Evolutionary conservation across 2,888 invertebrate species (phyloP).

Genomic region (Yponomeuta sedellus): DNA sequence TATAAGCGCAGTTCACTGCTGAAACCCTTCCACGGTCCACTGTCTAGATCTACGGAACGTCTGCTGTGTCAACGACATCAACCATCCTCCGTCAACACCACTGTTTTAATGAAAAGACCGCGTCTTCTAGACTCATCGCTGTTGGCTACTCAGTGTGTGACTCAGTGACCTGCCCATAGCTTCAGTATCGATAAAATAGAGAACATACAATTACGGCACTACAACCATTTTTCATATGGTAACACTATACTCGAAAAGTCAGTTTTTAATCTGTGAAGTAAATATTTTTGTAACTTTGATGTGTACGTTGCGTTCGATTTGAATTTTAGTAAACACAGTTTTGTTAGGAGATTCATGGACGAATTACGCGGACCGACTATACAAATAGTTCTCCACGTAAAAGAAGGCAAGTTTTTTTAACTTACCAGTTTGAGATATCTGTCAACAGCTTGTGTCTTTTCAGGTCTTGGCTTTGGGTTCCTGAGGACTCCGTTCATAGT

Average conservation of each 20-base stretch:
- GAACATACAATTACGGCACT: neutral
- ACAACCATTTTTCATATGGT: neutral
- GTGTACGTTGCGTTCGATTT: conserved; percentile 46
- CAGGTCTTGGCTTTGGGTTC: conserved; percentile 78
- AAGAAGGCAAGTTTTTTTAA: conserved; percentile 69
- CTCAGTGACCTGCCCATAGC: too few relatives aligned
- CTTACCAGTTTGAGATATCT: neutral
- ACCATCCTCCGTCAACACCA: too few relatives aligned
- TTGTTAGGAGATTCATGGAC: conserved; percentile 65
- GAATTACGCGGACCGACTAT: conserved; percentile 78
- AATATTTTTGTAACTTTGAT: neutral
- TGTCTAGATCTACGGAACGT: too few relatives aligned
- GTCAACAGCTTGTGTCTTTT: conserved; percentile 22
- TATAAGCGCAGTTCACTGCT: too few relatives aligned
- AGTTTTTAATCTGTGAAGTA: too few relatives aligned
- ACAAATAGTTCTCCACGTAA: conserved; percentile 80
- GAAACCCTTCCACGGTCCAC: too few relatives aligned
- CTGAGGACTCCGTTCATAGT: conserved; percentile 72
- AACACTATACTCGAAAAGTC: neutral
- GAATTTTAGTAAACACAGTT: conserved; percentile 25
- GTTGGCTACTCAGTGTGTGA: too few relatives aligned
- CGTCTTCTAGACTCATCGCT: too few relatives aligned
- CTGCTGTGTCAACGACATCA: too few relatives aligned
- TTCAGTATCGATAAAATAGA: neutral
- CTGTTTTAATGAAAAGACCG: too few relatives aligned